Evolutionary conservation across 2,113 vertebrate species (phyloP), one percentile per base, ranked within the genome.

Genomic region (Ictidomys tridecemlineatus): DNA sequence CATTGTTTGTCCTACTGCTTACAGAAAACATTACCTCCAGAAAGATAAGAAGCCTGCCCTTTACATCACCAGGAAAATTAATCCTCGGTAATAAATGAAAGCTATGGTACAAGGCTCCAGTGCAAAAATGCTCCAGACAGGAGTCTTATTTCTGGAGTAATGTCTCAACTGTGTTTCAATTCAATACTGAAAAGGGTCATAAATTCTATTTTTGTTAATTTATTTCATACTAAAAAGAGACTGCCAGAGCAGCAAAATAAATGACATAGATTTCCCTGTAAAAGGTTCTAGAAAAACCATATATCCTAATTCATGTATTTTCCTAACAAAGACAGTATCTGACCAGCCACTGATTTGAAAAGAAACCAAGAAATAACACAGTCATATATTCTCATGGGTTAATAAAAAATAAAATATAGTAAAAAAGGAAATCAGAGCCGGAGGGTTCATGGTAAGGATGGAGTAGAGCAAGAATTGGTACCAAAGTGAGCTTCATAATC

Each of bases 221-320:
- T 85, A 95, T 79, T 96, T 93, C 89, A 74, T 91, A 93, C 63
- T 86, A 89, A 93, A 95, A 89, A 74, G 39, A 96, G 61, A 91
- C 11, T 77, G 79, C 34, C 65, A 77, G 30, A 67, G 61, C 45
- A 94, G 61, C 56, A 93, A 95, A 95, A 58, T 78, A 96, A 94
- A 78, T 85, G 89, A 92, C 69, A 94, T 0, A 84, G 34, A 80
- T 93, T 93, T 94, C 34, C 74, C 58, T 89, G 48, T 83, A 74
- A 96, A 89, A 83, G 61, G 22, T 86, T 95, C 48, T 28, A 63
- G 87, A 76, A 92, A 94, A 61, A 34, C 51, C 51, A 72, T 32
- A 42, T 93, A 86, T 91, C 94, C 53, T 76, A 89, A 86, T 78
- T 72, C 73, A 93, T 18, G 12, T 65, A 39, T 94, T 85, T 94